Evolutionary conservation across 2,113 vertebrate genomes (phyloP).

Genomic region (Strigops habroptila): DNA sequence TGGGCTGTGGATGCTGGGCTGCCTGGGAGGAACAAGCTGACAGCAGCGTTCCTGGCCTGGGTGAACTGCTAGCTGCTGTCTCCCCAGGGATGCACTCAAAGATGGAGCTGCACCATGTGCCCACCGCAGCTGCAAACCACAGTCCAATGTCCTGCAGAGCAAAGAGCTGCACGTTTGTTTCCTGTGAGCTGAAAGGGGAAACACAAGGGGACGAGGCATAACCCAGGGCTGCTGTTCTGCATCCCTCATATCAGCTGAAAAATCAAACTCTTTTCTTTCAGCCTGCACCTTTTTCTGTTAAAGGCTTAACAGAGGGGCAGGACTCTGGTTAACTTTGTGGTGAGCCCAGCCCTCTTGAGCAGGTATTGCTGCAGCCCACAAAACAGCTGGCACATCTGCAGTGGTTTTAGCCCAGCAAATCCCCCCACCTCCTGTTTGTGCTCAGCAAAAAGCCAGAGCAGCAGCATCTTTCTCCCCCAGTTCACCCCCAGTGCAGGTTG

Average conservation of each 20-base stretch:
- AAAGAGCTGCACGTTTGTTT: background rate
- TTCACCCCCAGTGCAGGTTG: fast-evolving
- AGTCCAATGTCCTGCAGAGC: fast-evolving
- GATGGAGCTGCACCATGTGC: fast-evolving
- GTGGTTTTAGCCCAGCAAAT: background rate
- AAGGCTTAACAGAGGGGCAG: background rate
- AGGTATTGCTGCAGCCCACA: background rate
- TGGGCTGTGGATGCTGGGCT: background rate
- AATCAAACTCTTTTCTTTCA: background rate
- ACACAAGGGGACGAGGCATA: background rate
- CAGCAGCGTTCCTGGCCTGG: background rate
- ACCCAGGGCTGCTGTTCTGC: background rate
- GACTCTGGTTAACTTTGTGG: background rate
- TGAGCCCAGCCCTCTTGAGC: background rate
- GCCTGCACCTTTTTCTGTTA: background rate
- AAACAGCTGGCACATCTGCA: background rate
- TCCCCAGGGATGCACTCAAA: background rate
- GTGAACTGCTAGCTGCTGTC: background rate
- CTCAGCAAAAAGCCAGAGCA: background rate
- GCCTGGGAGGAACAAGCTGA: background rate
- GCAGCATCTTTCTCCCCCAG: background rate
- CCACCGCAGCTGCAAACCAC: background rate
- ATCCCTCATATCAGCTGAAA: background rate
- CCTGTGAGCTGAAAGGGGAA: background rate
- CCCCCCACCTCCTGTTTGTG: no score